Evolutionary conservation across 2,113 vertebrate species (phyloP).

Genomic region (Dipodomys ordii): DNA sequence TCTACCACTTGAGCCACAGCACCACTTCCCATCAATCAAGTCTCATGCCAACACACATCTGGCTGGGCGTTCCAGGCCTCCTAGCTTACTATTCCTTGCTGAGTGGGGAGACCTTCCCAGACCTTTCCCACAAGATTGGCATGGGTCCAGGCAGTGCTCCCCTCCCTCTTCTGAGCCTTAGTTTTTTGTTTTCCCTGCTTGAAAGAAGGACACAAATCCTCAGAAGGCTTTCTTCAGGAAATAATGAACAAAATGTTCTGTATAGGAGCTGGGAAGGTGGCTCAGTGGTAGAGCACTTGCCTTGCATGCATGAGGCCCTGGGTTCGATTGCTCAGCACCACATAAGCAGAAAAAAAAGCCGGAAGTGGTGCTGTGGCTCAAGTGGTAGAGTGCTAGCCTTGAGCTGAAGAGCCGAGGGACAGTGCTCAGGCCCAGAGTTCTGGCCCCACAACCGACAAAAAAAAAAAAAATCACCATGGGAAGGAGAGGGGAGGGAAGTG

Average conservation of each 20-base stretch:
- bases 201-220: background rate
- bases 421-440: too few species aligned
- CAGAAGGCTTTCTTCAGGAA: background rate
- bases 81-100: background rate
- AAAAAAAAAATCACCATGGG: too few species aligned
- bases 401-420: too few species aligned
- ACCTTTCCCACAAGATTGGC: background rate
- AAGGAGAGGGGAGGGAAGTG: too few species aligned
- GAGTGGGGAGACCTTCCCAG: background rate
- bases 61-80: background rate
- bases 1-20: too few species aligned
- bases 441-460: too few species aligned
- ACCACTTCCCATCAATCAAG: background rate
- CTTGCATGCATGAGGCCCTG: too few species aligned
- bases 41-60: constrained; percentile 15
- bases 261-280: background rate
- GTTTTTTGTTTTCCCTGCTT: background rate
- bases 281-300: too few species aligned
- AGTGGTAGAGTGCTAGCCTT: too few species aligned
- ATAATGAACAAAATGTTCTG: background rate
- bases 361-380: too few species aligned
- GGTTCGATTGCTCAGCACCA: too few species aligned
- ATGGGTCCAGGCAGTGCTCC: background rate
- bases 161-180: background rate
- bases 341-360: too few species aligned